A percentile compares a stretch with the other conserved stretches of the same genome.
Conservation (phyloP, 2,113 vertebrate species). For the Gorsachius goisagi region DNA sequence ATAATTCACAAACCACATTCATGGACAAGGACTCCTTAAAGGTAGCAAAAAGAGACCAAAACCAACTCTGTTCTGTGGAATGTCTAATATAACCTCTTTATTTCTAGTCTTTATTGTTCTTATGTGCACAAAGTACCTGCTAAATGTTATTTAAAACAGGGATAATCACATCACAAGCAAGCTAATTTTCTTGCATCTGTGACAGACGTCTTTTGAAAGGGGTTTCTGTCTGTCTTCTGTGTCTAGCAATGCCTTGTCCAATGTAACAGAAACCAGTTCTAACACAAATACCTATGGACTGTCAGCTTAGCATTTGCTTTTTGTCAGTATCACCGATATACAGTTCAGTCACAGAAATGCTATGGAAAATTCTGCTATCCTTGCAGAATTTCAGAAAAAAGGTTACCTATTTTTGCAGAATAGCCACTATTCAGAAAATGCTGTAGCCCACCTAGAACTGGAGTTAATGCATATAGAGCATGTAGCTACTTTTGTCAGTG, state of each 20-base stretch:
- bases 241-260: background rate
- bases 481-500: background rate
- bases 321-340: background rate
- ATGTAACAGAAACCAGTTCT: background rate
- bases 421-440: background rate
- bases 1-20: background rate
- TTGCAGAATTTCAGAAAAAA: background rate
- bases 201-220: background rate
- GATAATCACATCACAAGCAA: background rate
- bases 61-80: background rate
- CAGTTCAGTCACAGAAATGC: background rate
- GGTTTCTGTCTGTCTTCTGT: background rate
- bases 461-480: background rate
- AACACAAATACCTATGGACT: background rate
- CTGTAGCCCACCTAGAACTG: background rate
- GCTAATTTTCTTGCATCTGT: background rate
- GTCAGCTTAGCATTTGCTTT: background rate
- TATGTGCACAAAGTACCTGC: background rate
- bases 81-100: background rate
- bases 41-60: background rate
- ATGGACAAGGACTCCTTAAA: background rate
- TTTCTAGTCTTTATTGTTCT: background rate
- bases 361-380: background rate
- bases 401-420: background rate
- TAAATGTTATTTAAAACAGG: background rate